phyloP scores from a whole-genome alignment of 2,888 invertebrate genomes.

The Drosophila lutescens region DNA sequence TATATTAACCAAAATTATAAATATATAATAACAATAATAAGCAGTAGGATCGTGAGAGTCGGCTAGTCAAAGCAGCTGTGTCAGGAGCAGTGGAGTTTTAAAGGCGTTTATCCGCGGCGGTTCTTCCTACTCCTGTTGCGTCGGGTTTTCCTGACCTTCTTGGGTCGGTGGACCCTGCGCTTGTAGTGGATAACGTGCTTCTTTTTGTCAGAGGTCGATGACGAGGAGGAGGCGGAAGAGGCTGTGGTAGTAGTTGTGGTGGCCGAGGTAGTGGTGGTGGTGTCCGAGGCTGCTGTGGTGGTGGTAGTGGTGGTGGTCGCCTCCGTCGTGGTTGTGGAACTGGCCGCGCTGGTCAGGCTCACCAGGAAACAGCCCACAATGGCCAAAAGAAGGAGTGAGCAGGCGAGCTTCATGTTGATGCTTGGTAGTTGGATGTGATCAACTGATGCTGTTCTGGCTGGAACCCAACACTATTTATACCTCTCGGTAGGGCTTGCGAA shows the following conservation, averaged over 20 bases:
- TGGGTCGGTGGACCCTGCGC: slow-evolving; percentile 6
- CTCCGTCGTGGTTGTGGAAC: slow-evolving; percentile 4
- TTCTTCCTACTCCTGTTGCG: neutral
- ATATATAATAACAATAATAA: too few relatives aligned
- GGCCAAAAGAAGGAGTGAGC: slow-evolving; percentile 12
- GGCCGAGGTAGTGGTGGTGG: slow-evolving; percentile 12
- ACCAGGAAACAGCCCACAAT: slow-evolving; percentile 26
- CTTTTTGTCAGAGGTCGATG: slow-evolving; percentile 20
- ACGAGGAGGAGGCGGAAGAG: neutral
- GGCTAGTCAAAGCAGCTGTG: neutral
- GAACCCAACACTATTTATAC: neutral
- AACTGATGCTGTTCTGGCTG: slow-evolving; percentile 1
- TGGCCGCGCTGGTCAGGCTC: slow-evolving; percentile 5
- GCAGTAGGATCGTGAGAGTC: too few relatives aligned
- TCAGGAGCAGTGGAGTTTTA: neutral
- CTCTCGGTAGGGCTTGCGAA: neutral
- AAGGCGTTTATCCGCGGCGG: neutral
- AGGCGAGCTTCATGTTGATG: slow-evolving; percentile 19
- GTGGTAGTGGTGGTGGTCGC: slow-evolving; percentile 16
- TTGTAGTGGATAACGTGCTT: neutral
- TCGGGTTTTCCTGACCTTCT: neutral
- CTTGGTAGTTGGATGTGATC: neutral
- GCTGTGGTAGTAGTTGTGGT: too few relatives aligned
- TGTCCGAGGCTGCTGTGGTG: neutral
- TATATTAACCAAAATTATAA: too few relatives aligned